Base-by-base conservation (phyloP, 2,113 vertebrate genomes). In the Vanacampus margaritifer region DNA sequence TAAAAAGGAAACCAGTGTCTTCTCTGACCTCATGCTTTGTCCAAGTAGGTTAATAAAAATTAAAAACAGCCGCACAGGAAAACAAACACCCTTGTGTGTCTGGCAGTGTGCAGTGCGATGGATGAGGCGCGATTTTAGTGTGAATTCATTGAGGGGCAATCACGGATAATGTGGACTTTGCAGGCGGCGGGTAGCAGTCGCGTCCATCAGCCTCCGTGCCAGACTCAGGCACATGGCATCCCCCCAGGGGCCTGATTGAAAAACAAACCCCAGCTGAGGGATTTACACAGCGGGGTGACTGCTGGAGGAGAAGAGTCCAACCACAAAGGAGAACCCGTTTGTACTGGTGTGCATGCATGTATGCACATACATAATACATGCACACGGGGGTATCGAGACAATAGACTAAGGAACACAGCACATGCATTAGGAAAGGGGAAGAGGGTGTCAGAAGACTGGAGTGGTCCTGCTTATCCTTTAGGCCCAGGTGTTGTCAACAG, bases 361-460 rank as follows among this genome's bases (percentile, higher is more conserved):
- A 9, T 74, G 65, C 64, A 71, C 68, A 84, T 81, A 69, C 72
- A 84, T 83, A 78, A 86, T 84, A 57, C 68, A 78, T 78, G 62
- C 65, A 63, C 59, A 73, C 36, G 14, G 21, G 19, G 21, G 21
- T 36, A 36, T 28, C 66, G 78, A 36, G 68, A 82, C 76, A 79
- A 86, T 78, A 56, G 74, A 82, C 75, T 67, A 67, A 76, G 60
- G 45, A 78, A 32, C 36, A 65, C 56, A 74, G 62, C 74, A 79
- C 62, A 74, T 72, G 72, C 59, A 79, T 73, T 71, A 70, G 26
- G 6, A 45, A 59, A 36, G 58, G 56, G 68, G 58, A 36, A 67
- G 53, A 26, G 46, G 57, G 59, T n/a, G 60, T 74, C 70, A 35
- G 13, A 72, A 73, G 72, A 73, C 46, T 60, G 36, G 71, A 57